Evolutionary conservation across 1,140 invertebrate species (phyloP), one percentile per base, ranked within the genome.

Genomic region (Potamilus streckersoni): DNA sequence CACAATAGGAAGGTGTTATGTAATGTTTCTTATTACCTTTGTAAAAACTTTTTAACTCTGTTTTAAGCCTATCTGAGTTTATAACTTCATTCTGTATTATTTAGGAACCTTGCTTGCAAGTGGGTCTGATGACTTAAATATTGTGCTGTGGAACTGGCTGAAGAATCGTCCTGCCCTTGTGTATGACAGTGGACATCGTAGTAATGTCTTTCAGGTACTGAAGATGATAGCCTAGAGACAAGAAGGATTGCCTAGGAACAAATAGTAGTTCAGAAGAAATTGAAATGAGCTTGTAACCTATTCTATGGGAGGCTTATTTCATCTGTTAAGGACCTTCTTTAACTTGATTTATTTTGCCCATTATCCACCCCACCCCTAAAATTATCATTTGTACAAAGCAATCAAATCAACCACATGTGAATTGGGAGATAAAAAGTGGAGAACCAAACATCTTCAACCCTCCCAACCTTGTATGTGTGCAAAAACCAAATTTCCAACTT

Each of bases 81-180:
- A 11, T 62, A 62, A 19, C 6, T 62, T 62, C 19, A 0, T 19
- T 61, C 60, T 69, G 64, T 79, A 60, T 62, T 75, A 80, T 49
- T 49, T 69, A 91, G 95, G 95, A 59, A 93, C 93, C 64, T 90
- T 94, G 64, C 88, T 98, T 68, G 95, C 93, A 0, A 96, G 95
- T 87, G 96, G 95, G 8, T 98, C 96, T 1, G 96, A 98, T 92
- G 97, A 98, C 91, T 92, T 94, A 15, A 92, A 93, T 63, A 93
- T 97, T 55, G 92, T 95, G 55, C 89, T 98, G 27, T 98, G 97
- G 97, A 94, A 98, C 87, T 98, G 96, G 96, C 93, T 95, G 17
- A 86, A 91, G 12, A 94, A 93, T 74, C 93, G 93, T 80, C 90
- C 91, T 6, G 81, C 93, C 14, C 88, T 94, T 68, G 90, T 90